Evolutionary conservation across 1,140 invertebrate species (phyloP).

Genomic region (Apis dorsata): DNA sequence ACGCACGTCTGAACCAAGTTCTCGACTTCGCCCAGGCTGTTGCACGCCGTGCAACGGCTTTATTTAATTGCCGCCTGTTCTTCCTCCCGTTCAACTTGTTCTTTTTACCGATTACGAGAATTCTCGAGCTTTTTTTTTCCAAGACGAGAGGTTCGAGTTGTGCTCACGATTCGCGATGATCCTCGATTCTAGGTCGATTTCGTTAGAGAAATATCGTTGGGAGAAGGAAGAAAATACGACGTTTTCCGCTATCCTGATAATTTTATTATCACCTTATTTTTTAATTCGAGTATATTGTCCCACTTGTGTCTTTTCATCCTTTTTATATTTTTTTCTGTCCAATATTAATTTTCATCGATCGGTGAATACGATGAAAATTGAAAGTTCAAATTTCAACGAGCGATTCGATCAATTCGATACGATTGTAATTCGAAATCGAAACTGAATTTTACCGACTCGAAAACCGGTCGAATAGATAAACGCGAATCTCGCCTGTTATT

Average conservation of each 20-base stretch:
- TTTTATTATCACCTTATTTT: not conserved
- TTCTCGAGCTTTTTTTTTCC: not conserved
- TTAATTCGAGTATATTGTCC: not conserved
- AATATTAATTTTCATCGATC: too few relatives aligned
- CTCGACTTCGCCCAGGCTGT: not conserved
- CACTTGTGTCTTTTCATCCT: too few relatives aligned
- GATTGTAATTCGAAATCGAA: too few relatives aligned
- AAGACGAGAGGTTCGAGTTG: not conserved
- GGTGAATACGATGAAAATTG: too few relatives aligned
- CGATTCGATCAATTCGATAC: too few relatives aligned
- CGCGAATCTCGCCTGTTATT: not conserved
- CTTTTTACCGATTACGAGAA: conserved; percentile 19
- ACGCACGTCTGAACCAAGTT: conserved; percentile 6
- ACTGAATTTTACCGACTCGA: too few relatives aligned
- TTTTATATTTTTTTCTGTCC: too few relatives aligned
- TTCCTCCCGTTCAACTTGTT: not conserved
- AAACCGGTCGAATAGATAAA: not conserved
- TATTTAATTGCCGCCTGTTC: conserved; percentile 46
- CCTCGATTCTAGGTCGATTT: not conserved
- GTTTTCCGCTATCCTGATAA: conserved; percentile 7
- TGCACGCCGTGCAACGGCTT: not conserved
- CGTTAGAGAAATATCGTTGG: conserved; percentile 28
- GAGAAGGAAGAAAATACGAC: not conserved
- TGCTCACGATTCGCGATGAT: not conserved
- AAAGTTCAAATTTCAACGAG: too few relatives aligned